These are phyloP conservation scores for Syndactyla subalaris DNA, from an alignment of 2,797 vertebrate species.

Conservation along the genomic window DNA sequence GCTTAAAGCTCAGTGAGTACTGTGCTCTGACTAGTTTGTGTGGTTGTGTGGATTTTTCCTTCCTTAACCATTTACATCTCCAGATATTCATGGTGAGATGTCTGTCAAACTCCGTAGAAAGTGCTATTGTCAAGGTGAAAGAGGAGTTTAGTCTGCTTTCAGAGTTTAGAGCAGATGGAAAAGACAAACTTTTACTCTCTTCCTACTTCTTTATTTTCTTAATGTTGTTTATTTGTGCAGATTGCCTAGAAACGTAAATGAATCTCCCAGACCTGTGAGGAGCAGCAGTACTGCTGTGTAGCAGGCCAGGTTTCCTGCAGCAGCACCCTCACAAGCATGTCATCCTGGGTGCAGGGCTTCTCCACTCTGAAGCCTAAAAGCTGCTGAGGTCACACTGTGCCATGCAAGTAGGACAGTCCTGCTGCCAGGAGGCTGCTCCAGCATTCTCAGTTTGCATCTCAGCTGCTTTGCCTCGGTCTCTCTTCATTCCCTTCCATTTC, in stretches of 20 bases:
- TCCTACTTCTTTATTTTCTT: background rate
- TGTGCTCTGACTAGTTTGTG: background rate
- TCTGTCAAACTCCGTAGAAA: background rate
- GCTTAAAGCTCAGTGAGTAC: constrained; percentile 96
- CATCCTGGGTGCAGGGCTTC: background rate
- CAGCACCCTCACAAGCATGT: background rate
- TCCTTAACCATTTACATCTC: background rate
- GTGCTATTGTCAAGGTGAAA: background rate
- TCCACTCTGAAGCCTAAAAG: background rate
- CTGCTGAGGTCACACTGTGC: background rate
- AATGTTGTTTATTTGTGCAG: background rate
- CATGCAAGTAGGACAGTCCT: background rate
- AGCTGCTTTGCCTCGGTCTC: background rate
- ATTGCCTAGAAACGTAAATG: background rate
- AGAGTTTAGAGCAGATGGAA: background rate
- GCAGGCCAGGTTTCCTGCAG: background rate
- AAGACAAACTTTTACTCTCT: background rate
- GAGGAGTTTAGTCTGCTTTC: background rate
- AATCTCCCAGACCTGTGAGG: background rate
- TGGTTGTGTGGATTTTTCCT: background rate
- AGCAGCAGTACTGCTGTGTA: background rate
- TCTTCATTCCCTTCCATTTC: background rate
- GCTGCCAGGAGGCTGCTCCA: background rate
- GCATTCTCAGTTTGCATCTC: background rate
- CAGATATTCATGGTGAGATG: background rate